A percentile compares a stretch with the other conserved stretches of the same genome.
phyloP scores from a whole-genome alignment of 2,113 vertebrate genomes.

The Crotalus horridus region DNA sequence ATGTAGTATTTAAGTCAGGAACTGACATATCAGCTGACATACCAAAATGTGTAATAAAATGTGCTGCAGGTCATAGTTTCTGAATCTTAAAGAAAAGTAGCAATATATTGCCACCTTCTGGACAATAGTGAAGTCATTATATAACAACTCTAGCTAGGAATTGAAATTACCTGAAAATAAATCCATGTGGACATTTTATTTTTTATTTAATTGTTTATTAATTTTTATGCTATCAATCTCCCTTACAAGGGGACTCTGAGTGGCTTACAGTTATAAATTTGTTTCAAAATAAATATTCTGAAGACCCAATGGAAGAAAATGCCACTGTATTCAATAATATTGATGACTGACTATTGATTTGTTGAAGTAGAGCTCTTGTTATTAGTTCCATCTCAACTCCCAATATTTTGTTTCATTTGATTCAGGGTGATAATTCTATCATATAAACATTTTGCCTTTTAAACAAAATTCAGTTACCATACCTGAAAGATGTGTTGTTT shows the following conservation, averaged over 20 bases:
- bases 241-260: not conserved
- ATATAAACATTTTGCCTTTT: not conserved
- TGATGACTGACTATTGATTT: not conserved
- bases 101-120: conserved; percentile 17
- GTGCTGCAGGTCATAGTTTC: not conserved
- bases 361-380: not conserved
- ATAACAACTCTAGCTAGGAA: not conserved
- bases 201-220: not conserved
- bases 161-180: not conserved
- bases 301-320: not conserved
- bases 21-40: not conserved
- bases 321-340: not conserved
- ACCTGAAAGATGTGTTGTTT: no score
- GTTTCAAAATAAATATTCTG: not conserved
- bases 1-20: not conserved
- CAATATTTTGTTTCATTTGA: not conserved
- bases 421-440: not conserved
- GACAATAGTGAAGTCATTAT: not conserved
- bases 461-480: not conserved
- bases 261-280: not conserved
- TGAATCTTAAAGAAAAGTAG: not conserved
- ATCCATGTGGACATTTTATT: not conserved
- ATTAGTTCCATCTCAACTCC: not conserved
- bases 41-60: not conserved
- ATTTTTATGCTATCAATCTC: not conserved